Conservation (phyloP, 2,113 vertebrate species). For the Callospermophilus lateralis region DNA sequence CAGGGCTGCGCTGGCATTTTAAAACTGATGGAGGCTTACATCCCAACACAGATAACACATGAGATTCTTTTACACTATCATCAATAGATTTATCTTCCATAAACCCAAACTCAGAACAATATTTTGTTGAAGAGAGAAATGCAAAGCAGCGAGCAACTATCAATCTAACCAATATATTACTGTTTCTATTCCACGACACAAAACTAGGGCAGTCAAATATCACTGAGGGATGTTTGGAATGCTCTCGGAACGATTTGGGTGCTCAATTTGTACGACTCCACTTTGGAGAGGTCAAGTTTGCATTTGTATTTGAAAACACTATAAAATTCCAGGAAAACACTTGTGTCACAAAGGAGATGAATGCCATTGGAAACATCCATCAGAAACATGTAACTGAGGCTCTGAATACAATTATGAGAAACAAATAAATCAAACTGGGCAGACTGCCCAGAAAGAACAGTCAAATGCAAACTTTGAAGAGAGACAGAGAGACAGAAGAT, state of each 20-base stretch:
- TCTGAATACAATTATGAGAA: conserved; percentile 72
- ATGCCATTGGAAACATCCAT: conserved; percentile 18
- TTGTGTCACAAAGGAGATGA: not conserved
- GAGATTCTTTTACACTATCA: not conserved
- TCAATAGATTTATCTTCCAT: not conserved
- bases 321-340: conserved; percentile 54
- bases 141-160: not conserved
- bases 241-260: not conserved
- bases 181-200: not conserved
- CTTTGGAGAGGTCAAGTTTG: not conserved
- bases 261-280: not conserved
- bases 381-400: conserved; percentile 42
- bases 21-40: not conserved
- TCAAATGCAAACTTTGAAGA: conserved; percentile 47
- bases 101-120: not conserved
- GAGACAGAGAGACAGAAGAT: not conserved
- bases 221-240: not conserved
- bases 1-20: not conserved
- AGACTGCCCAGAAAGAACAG: conserved; percentile 62
- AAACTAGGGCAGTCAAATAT: not conserved
- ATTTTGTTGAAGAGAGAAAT: not conserved
- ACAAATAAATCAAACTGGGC: conserved; percentile 71
- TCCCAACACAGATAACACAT: not conserved
- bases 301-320: conserved; percentile 29
- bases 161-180: not conserved